Evolutionary conservation across 2,797 vertebrate genomes (phyloP).

Genomic region (Falco novaeseelandiae): DNA sequence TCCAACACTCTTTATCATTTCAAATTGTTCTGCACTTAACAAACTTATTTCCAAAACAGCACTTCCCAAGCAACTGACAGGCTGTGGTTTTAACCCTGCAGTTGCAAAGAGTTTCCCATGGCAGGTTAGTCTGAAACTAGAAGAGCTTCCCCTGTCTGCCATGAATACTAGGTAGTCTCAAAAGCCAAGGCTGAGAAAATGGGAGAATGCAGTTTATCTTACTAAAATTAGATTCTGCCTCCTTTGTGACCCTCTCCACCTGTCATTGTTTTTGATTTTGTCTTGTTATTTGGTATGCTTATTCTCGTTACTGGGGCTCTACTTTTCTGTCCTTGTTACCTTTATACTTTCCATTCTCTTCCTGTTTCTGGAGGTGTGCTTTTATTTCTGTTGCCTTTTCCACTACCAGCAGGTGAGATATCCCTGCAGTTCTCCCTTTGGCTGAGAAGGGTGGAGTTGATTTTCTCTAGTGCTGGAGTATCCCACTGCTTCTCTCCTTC

Average conservation of each 20-base stretch:
- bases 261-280: not conserved
- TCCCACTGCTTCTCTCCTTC: not conserved
- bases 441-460: not conserved
- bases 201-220: not conserved
- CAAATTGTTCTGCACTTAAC: not conserved
- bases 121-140: not conserved
- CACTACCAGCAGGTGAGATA: not conserved
- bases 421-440: constrained; percentile 21
- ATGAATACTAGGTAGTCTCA: not conserved
- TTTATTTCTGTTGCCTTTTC: not conserved
- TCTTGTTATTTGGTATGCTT: not conserved
- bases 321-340: not conserved
- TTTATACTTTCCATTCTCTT: not conserved
- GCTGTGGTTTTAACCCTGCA: not conserved
- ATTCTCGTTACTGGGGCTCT: not conserved
- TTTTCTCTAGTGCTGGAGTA: not conserved
- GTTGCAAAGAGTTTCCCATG: not conserved
- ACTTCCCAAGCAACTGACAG: not conserved
- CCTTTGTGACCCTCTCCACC: not conserved
- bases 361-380: not conserved
- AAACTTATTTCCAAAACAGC: not conserved
- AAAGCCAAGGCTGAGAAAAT: constrained; percentile 8
- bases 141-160: not conserved
- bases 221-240: constrained; percentile 2
- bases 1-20: not conserved